phyloP scores from a whole-genome alignment of 1,140 invertebrate genomes.

The Alviniconcha marisindica region DNA sequence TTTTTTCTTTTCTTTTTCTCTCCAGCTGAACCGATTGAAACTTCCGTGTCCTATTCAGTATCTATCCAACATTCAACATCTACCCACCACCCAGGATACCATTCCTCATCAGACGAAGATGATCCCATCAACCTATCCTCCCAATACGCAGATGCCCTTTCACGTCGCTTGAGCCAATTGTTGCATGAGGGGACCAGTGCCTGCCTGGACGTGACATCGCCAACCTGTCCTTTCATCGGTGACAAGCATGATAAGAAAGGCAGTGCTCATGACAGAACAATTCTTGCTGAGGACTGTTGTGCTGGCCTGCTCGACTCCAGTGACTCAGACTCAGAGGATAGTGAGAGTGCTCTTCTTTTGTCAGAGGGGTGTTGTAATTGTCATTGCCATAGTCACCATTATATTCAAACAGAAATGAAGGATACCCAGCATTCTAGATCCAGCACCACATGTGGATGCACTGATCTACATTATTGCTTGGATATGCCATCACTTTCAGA shows the following conservation, averaged over 20 bases:
- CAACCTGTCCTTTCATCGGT: constrained; percentile 31
- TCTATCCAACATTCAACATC: not conserved
- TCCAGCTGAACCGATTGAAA: too few species aligned
- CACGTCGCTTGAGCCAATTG: constrained; percentile 19
- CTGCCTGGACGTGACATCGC: constrained; percentile 44
- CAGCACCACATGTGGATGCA: not conserved
- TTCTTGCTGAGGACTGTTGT: not conserved
- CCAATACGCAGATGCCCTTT: constrained; percentile 24
- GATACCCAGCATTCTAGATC: not conserved
- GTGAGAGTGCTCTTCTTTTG: not conserved
- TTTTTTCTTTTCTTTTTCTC: too few species aligned
- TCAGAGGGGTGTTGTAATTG: not conserved
- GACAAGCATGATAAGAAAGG: not conserved
- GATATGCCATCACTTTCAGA: not conserved
- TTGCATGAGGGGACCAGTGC: constrained; percentile 1
- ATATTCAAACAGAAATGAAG: not conserved
- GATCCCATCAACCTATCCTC: not conserved
- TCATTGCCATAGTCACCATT: not conserved
- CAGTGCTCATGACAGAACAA: constrained; percentile 10
- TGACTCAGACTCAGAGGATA: not conserved
- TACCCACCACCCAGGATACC: not conserved
- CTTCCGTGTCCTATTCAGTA: too few species aligned
- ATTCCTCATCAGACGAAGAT: constrained; percentile 27
- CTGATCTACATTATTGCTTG: not conserved
- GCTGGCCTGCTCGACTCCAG: not conserved